Percentiles rank a stretch among this genome's conserved stretches.
phyloP scores from a whole-genome alignment of 2,113 vertebrate species.

The Lycocorax pyrrhopterus region DNA sequence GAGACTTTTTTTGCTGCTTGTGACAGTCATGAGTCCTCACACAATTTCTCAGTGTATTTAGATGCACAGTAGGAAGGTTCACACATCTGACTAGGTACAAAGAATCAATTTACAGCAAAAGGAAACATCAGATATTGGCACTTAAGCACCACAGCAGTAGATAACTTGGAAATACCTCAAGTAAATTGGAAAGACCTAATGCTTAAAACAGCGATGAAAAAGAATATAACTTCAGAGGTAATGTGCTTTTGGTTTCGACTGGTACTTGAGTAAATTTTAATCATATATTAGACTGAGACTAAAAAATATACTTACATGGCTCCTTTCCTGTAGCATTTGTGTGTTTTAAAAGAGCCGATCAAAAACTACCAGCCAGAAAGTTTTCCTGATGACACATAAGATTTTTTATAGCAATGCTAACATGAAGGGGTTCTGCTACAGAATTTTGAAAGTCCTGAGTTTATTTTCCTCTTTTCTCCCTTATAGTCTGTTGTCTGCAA shows the following conservation, averaged over 20 bases:
- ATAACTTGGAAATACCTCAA: background rate
- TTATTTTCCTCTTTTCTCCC: background rate
- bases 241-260: background rate
- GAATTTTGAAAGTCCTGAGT: background rate
- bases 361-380: background rate
- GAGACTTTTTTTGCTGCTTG: background rate
- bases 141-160: background rate
- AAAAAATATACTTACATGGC: background rate
- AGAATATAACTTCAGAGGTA: background rate
- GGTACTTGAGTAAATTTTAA: background rate
- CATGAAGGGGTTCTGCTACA: background rate
- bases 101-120: conserved; percentile 26
- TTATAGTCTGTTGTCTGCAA: background rate
- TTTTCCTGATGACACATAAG: background rate
- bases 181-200: background rate
- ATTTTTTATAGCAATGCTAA: background rate
- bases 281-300: background rate
- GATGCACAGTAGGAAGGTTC: background rate
- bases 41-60: background rate
- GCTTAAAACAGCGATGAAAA: background rate
- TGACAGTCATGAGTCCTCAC: background rate
- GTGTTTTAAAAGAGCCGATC: background rate
- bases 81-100: conserved; percentile 1
- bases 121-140: background rate
- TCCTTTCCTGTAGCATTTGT: background rate